Conservation (phyloP, 2,113 vertebrate species). For the Microtus montanus region DNA sequence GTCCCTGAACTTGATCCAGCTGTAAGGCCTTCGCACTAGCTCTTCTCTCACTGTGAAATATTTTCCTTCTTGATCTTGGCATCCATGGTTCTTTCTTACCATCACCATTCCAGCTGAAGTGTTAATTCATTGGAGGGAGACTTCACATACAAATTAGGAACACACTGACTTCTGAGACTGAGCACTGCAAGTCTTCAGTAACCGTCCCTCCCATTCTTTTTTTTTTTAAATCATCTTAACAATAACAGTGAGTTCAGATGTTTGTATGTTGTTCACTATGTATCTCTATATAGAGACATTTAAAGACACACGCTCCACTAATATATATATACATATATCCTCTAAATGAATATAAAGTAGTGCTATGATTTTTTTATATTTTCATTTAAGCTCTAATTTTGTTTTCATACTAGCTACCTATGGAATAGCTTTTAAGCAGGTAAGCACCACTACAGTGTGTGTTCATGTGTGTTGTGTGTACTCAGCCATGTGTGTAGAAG, state of each 20-base stretch:
- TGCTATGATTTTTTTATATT: background rate
- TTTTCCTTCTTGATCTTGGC: background rate
- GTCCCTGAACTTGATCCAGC: background rate
- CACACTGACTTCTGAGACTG: background rate
- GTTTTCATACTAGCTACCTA: background rate
- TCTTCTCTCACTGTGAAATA: background rate
- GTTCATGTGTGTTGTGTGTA: background rate
- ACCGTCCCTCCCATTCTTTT: background rate
- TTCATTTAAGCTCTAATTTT: background rate
- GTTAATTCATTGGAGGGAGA: background rate
- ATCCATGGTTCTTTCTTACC: background rate
- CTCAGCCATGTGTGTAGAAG: background rate
- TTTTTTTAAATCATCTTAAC: background rate
- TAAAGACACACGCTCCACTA: too few relatives aligned
- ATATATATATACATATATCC: background rate
- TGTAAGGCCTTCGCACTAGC: background rate
- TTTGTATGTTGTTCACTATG: background rate
- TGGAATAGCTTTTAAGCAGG: background rate
- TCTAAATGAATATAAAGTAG: background rate
- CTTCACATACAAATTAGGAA: background rate
- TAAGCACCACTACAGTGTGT: background rate
- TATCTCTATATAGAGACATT: background rate
- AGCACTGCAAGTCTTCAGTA: background rate
- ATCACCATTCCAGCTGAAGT: background rate
- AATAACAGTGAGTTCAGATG: background rate